phyloP scores from a whole-genome alignment of 2,797 vertebrate genomes.

The Macrochelys suwanniensis region DNA sequence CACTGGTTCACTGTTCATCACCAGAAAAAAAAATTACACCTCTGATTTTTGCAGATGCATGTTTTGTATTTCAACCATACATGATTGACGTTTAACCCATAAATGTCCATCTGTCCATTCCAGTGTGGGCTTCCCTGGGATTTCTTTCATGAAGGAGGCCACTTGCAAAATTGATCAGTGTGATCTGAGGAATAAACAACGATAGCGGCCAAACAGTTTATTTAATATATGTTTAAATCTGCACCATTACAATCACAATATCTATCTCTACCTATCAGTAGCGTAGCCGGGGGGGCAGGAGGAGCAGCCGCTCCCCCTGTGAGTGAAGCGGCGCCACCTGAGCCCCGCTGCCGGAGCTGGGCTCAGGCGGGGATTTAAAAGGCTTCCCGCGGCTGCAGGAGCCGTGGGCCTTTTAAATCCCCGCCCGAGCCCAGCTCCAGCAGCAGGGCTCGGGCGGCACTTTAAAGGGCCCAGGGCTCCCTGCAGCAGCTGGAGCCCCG shows the following conservation, averaged over 20 bases:
- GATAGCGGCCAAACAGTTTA: background rate
- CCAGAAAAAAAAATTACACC: background rate
- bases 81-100: background rate
- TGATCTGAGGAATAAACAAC: background rate
- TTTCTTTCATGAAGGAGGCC: background rate
- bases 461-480: no score
- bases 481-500: no score
- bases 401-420: no score
- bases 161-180: background rate
- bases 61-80: background rate
- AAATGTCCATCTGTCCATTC: fast-evolving
- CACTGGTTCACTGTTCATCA: background rate
- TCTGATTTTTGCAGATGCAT: background rate
- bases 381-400: no score
- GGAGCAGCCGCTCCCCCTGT: no score
- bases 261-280: background rate
- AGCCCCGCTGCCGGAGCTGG: no score
- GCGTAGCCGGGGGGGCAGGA: no score
- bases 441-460: no score
- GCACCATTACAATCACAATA: background rate
- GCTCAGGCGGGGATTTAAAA: no score
- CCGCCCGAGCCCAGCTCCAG: no score
- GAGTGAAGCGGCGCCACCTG: no score
- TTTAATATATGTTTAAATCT: background rate
- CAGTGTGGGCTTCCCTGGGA: background rate